Conservation (phyloP, 2,888 invertebrate genomes). For the Gymnosoma rotundatum region DNA sequence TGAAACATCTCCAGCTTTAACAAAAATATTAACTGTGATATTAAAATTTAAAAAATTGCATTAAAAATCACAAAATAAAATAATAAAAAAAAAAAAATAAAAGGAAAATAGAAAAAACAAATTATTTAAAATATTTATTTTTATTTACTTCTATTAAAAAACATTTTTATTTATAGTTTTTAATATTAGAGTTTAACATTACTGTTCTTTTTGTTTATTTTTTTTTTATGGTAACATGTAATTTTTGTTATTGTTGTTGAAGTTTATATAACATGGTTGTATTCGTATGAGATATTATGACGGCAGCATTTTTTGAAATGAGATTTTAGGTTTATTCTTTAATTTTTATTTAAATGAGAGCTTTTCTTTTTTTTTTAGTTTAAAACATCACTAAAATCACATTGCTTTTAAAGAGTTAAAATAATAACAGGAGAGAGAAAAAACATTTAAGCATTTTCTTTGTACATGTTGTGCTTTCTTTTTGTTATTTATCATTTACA, state of each 20-base stretch:
- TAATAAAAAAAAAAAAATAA: background rate
- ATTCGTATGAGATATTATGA: constrained; percentile 61
- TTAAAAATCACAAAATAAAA: background rate
- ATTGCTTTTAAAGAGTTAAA: constrained; percentile 22
- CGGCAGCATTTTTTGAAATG: constrained; percentile 21
- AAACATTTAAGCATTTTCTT: constrained; percentile 67
- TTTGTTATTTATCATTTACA: constrained; percentile 51
- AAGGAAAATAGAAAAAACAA: constrained; percentile 13
- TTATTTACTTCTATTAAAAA: constrained; percentile 26
- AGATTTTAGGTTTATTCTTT: constrained; percentile 45
- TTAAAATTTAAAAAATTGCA: constrained; percentile 29
- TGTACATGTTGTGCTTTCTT: constrained; percentile 67
- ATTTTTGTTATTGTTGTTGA: constrained; percentile 46
- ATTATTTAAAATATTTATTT: constrained; percentile 29
- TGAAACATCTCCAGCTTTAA: constrained; percentile 37
- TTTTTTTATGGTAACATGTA: constrained; percentile 22
- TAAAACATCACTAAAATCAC: constrained; percentile 57
- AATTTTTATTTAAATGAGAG: background rate
- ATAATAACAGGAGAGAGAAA: constrained; percentile 58
- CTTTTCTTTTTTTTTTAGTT: constrained; percentile 10
- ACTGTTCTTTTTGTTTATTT: constrained; percentile 8
- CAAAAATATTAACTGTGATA: constrained; percentile 22
- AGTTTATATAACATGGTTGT: constrained; percentile 52
- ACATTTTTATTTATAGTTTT: background rate
- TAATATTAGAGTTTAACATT: constrained; percentile 14